Base-by-base conservation (phyloP, 2,888 invertebrate species). In the Phlogophora meticulosa region DNA sequence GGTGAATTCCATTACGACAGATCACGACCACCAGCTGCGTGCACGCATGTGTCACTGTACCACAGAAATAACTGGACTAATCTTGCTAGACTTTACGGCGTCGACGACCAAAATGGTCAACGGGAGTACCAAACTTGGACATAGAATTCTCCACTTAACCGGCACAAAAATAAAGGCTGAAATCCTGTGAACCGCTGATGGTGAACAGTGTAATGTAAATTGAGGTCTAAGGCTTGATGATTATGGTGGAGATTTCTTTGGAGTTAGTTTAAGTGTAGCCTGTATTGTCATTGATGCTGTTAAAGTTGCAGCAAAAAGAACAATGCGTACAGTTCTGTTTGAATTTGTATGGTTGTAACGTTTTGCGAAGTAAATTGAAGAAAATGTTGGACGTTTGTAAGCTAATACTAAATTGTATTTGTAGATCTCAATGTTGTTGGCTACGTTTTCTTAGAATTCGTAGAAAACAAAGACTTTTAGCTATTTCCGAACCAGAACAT, bases 1-100 rank as follows among this genome's bases (percentile, higher is more conserved):
- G 72, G 82, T 76, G 82, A 82, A 88, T 91, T 80, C 90, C 88
- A 85, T 86, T 86, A 80, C 70, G 79, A 84, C 84, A 86, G 87
- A 89, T 91, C 90, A 90, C 79, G 85, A 85, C 85, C 86, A 84
- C 88, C 90, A 89, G 90, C 89, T 90, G 90, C 83, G 87, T 76
- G 49, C 51, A 64, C 83, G 84, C 82, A 85, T 90, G 90, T 90
- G 89, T 90, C 91, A 90, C 82, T 70, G 74, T 80, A 83, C 84
- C 78, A 84, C 86, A 88, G 86, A 88, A 88, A 88, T 88, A 88
- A 86, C 88, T 86, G 85, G 82, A 82, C 84, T 81, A 82, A 83
- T 83, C 84, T 81, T 78, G 78, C 82, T 81, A 90, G 90, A 90
- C 90, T 85, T 83, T 79, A 82, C 82, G 91, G 90, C 90, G 90